phyloP scores from a whole-genome alignment of 2,888 invertebrate genomes.

The Andrena haemorrhoa region DNA sequence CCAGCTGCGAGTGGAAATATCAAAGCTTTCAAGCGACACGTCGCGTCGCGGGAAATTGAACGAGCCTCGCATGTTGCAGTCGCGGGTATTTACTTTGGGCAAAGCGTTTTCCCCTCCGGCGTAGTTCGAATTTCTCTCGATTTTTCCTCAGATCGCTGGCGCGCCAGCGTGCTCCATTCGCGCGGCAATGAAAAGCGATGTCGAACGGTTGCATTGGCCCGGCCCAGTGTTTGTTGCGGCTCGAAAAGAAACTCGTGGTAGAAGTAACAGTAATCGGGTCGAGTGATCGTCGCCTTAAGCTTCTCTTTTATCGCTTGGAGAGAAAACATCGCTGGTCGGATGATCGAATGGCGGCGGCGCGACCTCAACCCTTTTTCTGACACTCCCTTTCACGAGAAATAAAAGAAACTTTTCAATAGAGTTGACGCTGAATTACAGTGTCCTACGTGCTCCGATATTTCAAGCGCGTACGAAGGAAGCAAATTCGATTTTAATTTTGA shows the following conservation, averaged over 20 bases:
- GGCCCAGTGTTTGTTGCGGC: neutral
- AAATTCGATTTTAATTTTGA: neutral
- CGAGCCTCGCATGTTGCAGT: neutral
- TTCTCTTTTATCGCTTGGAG: neutral
- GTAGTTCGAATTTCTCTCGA: neutral
- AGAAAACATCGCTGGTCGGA: neutral
- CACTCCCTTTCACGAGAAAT: neutral
- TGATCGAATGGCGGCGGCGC: no score
- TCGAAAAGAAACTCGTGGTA: neutral
- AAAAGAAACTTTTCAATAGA: no score
- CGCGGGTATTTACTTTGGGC: neutral
- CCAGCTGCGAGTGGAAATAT: neutral
- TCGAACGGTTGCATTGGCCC: neutral
- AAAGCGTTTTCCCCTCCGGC: neutral
- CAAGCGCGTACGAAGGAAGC: neutral
- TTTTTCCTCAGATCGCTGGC: neutral
- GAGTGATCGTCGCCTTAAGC: no score
- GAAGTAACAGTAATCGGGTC: neutral
- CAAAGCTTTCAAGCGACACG: conserved; percentile 4
- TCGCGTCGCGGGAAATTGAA: no score
- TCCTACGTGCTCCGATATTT: no score
- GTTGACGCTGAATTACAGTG: no score
- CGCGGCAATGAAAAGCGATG: neutral
- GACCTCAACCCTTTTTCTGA: neutral
- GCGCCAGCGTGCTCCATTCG: neutral